Base-by-base conservation (phyloP, 2,113 vertebrate species). In the Archilochus colubris region DNA sequence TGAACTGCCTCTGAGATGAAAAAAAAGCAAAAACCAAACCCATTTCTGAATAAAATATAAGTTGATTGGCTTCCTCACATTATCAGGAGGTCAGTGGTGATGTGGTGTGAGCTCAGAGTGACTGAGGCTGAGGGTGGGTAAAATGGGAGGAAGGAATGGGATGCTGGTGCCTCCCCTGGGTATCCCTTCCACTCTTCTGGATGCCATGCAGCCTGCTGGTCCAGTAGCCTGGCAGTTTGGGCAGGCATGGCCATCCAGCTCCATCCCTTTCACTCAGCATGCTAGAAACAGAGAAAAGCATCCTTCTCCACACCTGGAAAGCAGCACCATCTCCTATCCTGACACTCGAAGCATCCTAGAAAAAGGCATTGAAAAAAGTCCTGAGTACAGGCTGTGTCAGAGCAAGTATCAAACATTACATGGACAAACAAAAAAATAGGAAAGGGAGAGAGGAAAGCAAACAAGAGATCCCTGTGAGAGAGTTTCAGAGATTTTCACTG, bases 31-130 rank as follows among this genome's bases (percentile, higher is more conserved):
- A 40, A 40, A 11, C 40, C 40, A 40, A 40, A 40, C 19, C 46
- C 3, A 48, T 43, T 85, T 87, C 80, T 61, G 61, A 88, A 82
- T 93, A 88, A 96, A 96, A 88, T 46, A 40, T 28, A 70, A 44
- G 10, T n/a, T 48, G 66, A 40, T 64, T 62, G 67, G 53, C 92
- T 77, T 70, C 55, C 51, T 73, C 58, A 55, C 4, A 0, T 38
- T 64, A 66, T 6, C 15, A 43, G 19, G 57, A 81, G 31, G 12
- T 84, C 74, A 30, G 31, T 16, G 63, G n/a, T 82, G 72, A 11
- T 0, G 7, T 9, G 36, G 15, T 58, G 46, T 33, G 78, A 55
- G 70, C 28, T 79, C 74, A 9, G 72, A 25, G 50, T 48, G 8
- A 44, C 25, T 27, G 43, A n/a, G 31, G 86, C 7, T 0, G 3